These are phyloP conservation scores for Platysteira castanea DNA, from an alignment of 2,113 vertebrate genomes.

Conservation along the genomic window DNA sequence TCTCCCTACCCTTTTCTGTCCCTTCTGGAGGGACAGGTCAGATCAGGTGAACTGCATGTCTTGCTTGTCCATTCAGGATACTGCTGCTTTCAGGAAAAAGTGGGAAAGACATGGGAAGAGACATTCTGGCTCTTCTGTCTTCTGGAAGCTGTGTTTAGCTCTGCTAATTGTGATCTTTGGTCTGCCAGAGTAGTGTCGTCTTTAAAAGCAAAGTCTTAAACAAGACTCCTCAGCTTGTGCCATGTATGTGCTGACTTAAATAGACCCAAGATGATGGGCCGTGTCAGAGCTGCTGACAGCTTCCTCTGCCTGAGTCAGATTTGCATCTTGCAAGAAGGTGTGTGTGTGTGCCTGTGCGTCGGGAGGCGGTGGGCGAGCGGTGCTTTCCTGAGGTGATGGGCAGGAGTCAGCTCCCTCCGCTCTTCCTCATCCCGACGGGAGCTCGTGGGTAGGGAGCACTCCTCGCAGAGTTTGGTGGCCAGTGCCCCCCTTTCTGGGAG, in stretches of 20 bases:
- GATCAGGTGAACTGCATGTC: background rate
- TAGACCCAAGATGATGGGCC: background rate
- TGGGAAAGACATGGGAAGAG: background rate
- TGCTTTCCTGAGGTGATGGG: background rate
- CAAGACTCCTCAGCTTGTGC: background rate
- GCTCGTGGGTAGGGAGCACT: rapidly evolving
- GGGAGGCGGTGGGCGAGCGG: rapidly evolving
- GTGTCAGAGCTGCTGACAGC: background rate
- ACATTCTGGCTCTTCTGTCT: rapidly evolving
- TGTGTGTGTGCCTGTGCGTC: background rate
- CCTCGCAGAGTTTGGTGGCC: background rate
- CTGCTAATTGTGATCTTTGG: background rate
- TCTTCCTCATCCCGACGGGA: background rate
- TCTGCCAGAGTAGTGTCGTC: background rate
- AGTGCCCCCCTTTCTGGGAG: background rate
- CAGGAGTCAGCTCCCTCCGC: background rate
- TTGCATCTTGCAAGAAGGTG: background rate
- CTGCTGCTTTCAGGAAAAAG: background rate
- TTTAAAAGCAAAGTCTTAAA: background rate
- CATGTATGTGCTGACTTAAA: background rate
- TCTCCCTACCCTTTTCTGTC: background rate
- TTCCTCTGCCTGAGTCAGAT: background rate
- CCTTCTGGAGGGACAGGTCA: background rate
- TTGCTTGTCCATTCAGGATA: background rate
- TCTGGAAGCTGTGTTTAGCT: background rate